Conservation (phyloP, 2,888 invertebrate species). For the Polyploca ridens region DNA sequence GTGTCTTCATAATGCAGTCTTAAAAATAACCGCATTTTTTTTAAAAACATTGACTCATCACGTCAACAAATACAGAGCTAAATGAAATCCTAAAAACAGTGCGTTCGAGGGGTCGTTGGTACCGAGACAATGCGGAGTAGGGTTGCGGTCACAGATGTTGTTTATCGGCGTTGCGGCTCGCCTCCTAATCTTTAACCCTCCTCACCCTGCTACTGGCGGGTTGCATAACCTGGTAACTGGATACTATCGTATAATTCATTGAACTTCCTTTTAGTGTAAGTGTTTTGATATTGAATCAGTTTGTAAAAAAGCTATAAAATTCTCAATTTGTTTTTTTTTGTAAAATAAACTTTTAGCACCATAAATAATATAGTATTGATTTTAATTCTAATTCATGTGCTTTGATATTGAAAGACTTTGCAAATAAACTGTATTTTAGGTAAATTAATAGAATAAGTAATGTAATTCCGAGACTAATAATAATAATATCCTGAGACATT, state of each 20-base stretch:
- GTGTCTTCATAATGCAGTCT: too few species aligned
- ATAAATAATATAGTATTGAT: too few species aligned
- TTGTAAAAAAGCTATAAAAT: neutral
- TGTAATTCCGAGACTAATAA: too few species aligned
- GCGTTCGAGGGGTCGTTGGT: constrained; percentile 49
- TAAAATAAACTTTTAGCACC: too few species aligned
- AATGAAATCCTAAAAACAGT: constrained; percentile 50
- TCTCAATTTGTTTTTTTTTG: too few species aligned
- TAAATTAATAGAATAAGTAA: too few species aligned
- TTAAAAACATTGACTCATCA: constrained; percentile 14
- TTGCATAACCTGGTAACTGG: constrained; percentile 7
- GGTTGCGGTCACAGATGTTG: constrained; percentile 77
- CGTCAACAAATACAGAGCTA: constrained; percentile 32
- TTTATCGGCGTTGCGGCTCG: constrained; percentile 64
- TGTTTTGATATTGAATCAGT: neutral
- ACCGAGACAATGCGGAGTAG: constrained; percentile 55
- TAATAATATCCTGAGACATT: too few species aligned
- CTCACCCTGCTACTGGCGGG: constrained; percentile 11
- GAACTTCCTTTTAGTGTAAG: neutral
- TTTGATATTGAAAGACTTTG: too few species aligned
- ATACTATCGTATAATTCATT: neutral
- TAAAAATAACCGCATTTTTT: too few species aligned
- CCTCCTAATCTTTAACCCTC: constrained; percentile 57
- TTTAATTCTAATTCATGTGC: too few species aligned
- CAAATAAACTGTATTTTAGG: too few species aligned